These are phyloP conservation scores for Bombus turneri DNA, from an alignment of 1,140 invertebrate species.

Conservation along the genomic window DNA sequence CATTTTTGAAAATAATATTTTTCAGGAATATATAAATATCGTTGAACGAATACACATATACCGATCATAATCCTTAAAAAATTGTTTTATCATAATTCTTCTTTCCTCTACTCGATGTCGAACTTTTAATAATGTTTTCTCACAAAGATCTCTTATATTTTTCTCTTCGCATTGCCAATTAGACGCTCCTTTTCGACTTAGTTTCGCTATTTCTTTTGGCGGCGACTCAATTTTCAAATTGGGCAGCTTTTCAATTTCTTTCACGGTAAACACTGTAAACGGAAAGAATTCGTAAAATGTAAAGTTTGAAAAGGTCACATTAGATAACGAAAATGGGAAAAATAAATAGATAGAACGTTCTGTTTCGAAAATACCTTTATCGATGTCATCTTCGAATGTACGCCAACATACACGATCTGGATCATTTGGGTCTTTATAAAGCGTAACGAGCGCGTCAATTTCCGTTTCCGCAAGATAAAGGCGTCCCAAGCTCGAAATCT, in stretches of 20 bases:
- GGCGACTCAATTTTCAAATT: conserved; percentile 79
- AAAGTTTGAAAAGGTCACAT: background rate
- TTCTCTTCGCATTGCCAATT: conserved; percentile 81
- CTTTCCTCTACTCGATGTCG: conserved; percentile 81
- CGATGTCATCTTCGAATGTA: conserved; percentile 88
- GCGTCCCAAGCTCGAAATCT: conserved; percentile 83
- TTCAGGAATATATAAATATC: background rate
- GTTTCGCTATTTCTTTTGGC: conserved; percentile 78
- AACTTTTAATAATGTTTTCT: conserved; percentile 83
- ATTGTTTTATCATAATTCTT: conserved; percentile 84
- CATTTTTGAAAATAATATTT: background rate
- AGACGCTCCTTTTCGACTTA: conserved; percentile 79
- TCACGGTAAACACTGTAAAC: conserved; percentile 85
- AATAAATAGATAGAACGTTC: background rate
- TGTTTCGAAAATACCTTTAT: conserved; percentile 82
- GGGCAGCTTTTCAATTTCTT: conserved; percentile 86
- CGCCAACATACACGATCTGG: conserved; percentile 85
- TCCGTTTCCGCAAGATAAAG: conserved; percentile 84
- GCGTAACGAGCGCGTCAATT: conserved; percentile 82
- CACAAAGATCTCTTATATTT: conserved; percentile 80
- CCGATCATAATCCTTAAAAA: conserved; percentile 87
- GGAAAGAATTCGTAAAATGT: background rate
- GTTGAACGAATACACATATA: conserved; percentile 61
- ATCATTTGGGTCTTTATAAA: conserved; percentile 87
- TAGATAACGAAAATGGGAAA: background rate